phyloP scores from a whole-genome alignment of 1,140 invertebrate genomes.

The Drosophila athabasca region DNA sequence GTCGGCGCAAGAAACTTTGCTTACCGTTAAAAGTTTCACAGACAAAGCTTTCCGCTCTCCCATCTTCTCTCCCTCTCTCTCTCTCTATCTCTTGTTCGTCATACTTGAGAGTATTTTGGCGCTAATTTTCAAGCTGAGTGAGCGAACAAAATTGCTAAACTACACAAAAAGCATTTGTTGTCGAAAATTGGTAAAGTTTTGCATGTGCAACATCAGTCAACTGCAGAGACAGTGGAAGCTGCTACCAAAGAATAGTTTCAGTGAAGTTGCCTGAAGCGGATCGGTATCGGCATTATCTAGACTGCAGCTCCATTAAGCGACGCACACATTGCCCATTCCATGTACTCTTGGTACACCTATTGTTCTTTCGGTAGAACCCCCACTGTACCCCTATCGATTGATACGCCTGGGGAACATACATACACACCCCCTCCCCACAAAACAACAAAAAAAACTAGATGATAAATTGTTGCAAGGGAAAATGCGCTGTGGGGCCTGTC shows the following conservation, averaged over 20 bases:
- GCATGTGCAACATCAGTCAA: constrained; percentile 51
- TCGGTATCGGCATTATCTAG: too few relatives aligned
- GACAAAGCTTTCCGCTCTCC: constrained; percentile 4
- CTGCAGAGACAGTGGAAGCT: constrained; percentile 24
- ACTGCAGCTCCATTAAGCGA: too few relatives aligned
- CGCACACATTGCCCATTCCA: too few relatives aligned
- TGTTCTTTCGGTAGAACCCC: too few relatives aligned
- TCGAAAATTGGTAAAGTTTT: constrained; percentile 40
- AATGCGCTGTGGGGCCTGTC: constrained; percentile 18
- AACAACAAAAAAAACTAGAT: constrained; percentile 51
- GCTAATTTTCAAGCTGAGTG: constrained; percentile 68
- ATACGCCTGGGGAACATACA: not conserved
- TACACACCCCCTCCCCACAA: too few relatives aligned
- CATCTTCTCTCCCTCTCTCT: not conserved
- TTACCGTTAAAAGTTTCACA: constrained; percentile 39
- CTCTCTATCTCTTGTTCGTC: constrained; percentile 19
- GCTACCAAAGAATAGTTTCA: too few relatives aligned
- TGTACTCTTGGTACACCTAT: too few relatives aligned
- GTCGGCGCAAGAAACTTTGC: not conserved
- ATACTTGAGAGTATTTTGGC: constrained; percentile 62
- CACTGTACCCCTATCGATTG: constrained; percentile 42
- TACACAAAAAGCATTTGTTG: constrained; percentile 15
- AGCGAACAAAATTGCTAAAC: constrained; percentile 34
- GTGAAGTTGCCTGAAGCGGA: too few relatives aligned
- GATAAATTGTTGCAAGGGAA: constrained; percentile 61